These are phyloP conservation scores for Zaprionus inermis DNA, from an alignment of 1,140 invertebrate genomes.

Conservation along the genomic window DNA sequence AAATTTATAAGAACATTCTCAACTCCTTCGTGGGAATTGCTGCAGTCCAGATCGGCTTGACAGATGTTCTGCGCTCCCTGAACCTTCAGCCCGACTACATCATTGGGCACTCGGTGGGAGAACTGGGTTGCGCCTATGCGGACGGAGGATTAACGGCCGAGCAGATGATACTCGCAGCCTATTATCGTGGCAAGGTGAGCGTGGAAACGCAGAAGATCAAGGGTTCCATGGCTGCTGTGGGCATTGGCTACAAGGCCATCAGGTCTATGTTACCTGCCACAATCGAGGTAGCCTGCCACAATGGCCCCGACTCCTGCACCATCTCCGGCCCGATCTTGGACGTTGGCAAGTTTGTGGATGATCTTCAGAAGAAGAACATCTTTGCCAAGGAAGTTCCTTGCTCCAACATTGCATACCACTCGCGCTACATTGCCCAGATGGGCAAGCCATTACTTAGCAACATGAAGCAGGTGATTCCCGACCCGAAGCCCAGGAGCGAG, in stretches of 20 bases:
- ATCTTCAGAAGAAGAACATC: constrained; percentile 89
- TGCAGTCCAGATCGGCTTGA: constrained; percentile 93
- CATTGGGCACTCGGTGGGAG: constrained; percentile 94
- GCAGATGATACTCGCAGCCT: constrained; percentile 92
- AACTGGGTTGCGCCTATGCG: constrained; percentile 95
- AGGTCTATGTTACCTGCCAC: constrained; percentile 87
- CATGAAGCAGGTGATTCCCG: constrained; percentile 88
- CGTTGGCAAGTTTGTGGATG: constrained; percentile 88
- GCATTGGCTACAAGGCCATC: constrained; percentile 87
- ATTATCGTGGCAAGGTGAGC: constrained; percentile 93
- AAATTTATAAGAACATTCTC: constrained; percentile 92
- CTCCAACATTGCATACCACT: constrained; percentile 94
- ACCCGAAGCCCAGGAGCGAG: constrained; percentile 88
- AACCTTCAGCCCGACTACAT: constrained; percentile 92
- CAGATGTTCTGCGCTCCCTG: constrained; percentile 89
- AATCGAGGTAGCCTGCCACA: constrained; percentile 94
- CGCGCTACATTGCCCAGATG: constrained; percentile 90
- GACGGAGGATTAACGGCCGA: constrained; percentile 93
- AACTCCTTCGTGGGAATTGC: constrained; percentile 96
- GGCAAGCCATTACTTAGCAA: constrained; percentile 90
- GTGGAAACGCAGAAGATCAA: constrained; percentile 90
- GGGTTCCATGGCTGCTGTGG: constrained; percentile 94
- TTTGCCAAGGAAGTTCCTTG: constrained; percentile 93
- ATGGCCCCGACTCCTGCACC: constrained; percentile 92
- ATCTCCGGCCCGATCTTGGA: constrained; percentile 92